A percentile compares a stretch with the other conserved stretches of the same genome.
phyloP scores from a whole-genome alignment of 2,888 invertebrate species.

The Oxyteleia sp. region DNA sequence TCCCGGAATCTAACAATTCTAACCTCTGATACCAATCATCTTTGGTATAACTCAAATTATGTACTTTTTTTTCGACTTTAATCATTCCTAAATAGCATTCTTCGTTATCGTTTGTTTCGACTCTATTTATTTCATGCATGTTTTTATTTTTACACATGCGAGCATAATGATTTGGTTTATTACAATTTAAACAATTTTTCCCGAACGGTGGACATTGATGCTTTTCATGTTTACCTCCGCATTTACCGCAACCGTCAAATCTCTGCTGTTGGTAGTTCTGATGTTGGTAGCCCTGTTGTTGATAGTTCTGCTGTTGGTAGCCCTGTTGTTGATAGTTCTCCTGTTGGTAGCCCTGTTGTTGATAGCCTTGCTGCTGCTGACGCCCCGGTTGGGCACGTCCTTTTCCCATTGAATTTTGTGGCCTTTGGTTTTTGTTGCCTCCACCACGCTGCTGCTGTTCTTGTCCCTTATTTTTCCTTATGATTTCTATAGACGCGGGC shows the following conservation, averaged over 20 bases:
- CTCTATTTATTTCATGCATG: not conserved
- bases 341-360: no score
- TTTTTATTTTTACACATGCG: conserved; percentile 46
- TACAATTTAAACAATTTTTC: conserved; percentile 50
- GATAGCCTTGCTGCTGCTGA: no score
- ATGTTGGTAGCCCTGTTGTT: no score
- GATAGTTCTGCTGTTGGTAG: no score
- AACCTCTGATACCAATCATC: conserved; percentile 10
- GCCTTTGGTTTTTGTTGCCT: no score
- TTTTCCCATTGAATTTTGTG: no score
- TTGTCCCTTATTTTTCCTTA: no score
- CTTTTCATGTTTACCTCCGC: conserved; percentile 27
- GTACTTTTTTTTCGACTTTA: conserved; percentile 15
- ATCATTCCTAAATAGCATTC: not conserved
- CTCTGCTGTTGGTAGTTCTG: no score
- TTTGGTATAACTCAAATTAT: conserved; percentile 1
- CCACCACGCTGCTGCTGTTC: not conserved
- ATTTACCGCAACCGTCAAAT: conserved; percentile 32
- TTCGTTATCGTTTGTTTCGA: not conserved
- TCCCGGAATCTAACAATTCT: not conserved
- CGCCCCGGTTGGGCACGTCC: no score
- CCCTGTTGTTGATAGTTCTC: no score
- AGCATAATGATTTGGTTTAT: conserved; percentile 61
- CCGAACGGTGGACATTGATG: conserved; percentile 58
- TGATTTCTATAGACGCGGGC: not conserved